Conservation (phyloP, 2,113 vertebrate genomes). For the Spea bombifrons region DNA sequence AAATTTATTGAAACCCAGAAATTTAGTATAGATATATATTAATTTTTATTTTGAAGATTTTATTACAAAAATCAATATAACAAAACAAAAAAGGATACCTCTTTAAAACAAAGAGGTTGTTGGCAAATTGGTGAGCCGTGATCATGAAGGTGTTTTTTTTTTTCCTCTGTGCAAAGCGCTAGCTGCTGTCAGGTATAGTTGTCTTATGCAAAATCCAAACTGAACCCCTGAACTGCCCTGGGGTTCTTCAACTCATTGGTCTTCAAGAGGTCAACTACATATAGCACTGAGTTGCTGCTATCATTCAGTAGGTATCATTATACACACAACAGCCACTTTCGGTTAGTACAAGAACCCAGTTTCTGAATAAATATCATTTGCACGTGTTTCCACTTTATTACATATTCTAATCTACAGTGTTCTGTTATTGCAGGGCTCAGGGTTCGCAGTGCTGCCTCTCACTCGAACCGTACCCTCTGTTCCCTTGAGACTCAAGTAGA, state of each 20-base stretch:
- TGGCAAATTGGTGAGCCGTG: conserved; percentile 35
- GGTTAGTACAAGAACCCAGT: not conserved
- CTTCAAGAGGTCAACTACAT: not conserved
- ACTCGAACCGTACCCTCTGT: not conserved
- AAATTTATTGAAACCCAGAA: conserved; percentile 44
- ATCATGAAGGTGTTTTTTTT: not conserved
- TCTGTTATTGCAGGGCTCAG: not conserved
- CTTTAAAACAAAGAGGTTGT: conserved; percentile 29
- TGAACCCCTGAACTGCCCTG: conserved; percentile 18
- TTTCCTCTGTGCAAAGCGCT: conserved; percentile 9
- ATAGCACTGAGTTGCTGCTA: not conserved
- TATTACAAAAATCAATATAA: conserved; percentile 31
- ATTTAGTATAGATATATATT: conserved; percentile 35
- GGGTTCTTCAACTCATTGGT: not conserved
- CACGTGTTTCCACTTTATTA: not conserved
- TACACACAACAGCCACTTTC: not conserved
- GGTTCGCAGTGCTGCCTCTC: not conserved
- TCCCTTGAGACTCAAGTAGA: not conserved
- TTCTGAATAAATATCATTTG: not conserved
- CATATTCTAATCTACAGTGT: not conserved
- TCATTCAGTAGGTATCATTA: not conserved
- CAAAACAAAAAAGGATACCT: conserved; percentile 16
- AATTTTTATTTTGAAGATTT: conserved; percentile 30
- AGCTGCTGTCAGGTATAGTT: conserved; percentile 11
- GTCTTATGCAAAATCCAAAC: not conserved